A percentile compares a stretch with the other conserved stretches of the same genome.
Evolutionary conservation across 2,888 invertebrate genomes (phyloP).

Genomic region (Apotomis turbidana): DNA sequence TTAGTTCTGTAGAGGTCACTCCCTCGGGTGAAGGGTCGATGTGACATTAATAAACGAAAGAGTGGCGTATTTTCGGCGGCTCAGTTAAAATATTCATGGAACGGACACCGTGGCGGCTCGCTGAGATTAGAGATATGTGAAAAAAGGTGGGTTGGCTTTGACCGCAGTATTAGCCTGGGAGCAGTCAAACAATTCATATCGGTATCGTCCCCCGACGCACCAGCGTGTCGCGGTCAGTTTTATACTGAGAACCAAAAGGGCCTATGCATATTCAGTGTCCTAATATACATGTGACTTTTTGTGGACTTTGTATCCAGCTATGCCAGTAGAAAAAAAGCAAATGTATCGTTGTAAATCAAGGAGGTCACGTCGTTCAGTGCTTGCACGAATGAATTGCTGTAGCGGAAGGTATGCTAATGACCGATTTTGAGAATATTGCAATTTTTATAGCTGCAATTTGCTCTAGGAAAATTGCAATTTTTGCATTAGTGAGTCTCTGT

Average conservation of each 20-base stretch:
- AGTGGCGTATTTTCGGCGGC: conserved; percentile 69
- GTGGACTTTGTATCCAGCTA: not conserved
- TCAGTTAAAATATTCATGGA: conserved; percentile 78
- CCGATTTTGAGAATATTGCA: no score
- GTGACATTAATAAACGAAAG: conserved; percentile 76
- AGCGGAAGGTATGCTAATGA: no score
- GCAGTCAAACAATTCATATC: conserved; percentile 65
- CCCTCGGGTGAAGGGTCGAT: conserved; percentile 65
- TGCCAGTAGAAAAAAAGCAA: no score
- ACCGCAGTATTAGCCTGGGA: conserved; percentile 50
- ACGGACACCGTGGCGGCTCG: conserved; percentile 64
- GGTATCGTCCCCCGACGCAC: conserved; percentile 30
- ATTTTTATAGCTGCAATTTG: no score
- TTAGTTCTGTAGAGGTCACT: conserved; percentile 62
- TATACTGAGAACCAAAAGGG: not conserved
- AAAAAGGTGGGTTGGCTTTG: conserved; percentile 63
- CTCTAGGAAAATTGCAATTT: no score
- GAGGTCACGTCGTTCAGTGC: no score
- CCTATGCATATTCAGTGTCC: not conserved
- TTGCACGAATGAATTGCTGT: no score
- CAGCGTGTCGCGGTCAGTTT: not conserved
- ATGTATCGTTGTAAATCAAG: no score
- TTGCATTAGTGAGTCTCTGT: no score
- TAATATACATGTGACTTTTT: not conserved
- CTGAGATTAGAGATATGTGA: conserved; percentile 69